Base-by-base conservation (phyloP, 2,113 vertebrate species). In the Theristicus caerulescens region DNA sequence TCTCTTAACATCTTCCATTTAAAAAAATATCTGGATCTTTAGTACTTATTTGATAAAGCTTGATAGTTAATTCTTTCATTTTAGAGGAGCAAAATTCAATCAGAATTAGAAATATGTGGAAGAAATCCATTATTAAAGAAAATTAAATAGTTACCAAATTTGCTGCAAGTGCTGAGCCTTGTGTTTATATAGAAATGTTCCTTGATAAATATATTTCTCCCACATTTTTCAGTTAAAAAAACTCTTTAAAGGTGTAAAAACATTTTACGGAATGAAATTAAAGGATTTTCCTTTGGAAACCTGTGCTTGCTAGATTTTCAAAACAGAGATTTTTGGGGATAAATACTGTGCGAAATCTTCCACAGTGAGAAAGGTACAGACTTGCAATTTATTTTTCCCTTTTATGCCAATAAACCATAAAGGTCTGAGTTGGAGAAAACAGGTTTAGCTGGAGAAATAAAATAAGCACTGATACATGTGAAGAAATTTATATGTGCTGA, bases 11-110 rank as follows among this genome's bases (percentile, higher is more conserved):
- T 7, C 5, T 74, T 42, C 32, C 2, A 16, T 46, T 69, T 46
- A 0, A 13, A 62, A 62, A 49, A 62, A 34, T 7, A 2, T 29
- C 16, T 1, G 1, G 3, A 27, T 40, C 42, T 78, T 81, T 24
- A 64, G 42, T 52, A 32, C 7, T 47, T 59, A 31, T 21, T 71
- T 66, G 42, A 54, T 36, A 57, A 79, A 83, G 58, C 13, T 26
- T n/a, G 13, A 12, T 24, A 22, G 14, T 15, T 76, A 57, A n/a
- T 57, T 13, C 7, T 87, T 89, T 62, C 1, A 36, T 66, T 86
- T 81, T 6, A 22, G 47, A 73, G 54, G 25, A 77, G n/a, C 2
- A 52, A 67, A 92, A 46, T 34, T 69, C 9, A 51, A 11, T 46
- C 42, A 70, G 54, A 72, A 49, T 31, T n/a, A 61, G 52, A 90